Base-by-base conservation (phyloP, 2,113 vertebrate genomes). In the Melierax canorus region DNA sequence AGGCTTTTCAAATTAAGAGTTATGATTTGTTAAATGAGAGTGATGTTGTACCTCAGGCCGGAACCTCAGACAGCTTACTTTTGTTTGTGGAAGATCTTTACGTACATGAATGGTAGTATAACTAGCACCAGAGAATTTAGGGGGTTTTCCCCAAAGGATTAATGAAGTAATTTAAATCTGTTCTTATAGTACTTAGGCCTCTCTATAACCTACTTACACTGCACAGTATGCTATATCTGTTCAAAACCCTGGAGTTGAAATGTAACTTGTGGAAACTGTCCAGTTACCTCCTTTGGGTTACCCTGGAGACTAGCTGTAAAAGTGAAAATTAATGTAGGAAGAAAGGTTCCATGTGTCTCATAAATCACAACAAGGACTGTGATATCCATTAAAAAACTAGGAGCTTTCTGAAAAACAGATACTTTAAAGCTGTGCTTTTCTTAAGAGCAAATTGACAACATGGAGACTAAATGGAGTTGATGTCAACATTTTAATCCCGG, bases 161-260 rank as follows among this genome's bases (percentile, higher is more conserved):
- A 39, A 78, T 88, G 10, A 86, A 82, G 36, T 63, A 36, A 27
- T 39, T 85, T 39, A n/a, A 5, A 39, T 45, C 11, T 34, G 5
- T 74, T 62, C 56, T 67, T 63, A 34, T 18, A 36, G 17, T 39
- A 38, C 29, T 58, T 63, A 16, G 6, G 3, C 77, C 12, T 68
- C 32, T 51, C 51, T 75, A 1, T 27, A 75, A 48, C 26, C 8
- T 51, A 20, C 34, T 77, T 82, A 43, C 9, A 11, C 64, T 51
- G 16, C 3, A 1, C 29, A 64, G 29, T 27, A 41, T 27, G 30
- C 6, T 81, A 0, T 38, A 30, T 46, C 15, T 48, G 3, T 30
- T 74, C 12, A 85, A 51, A 91, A 66, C 7, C 10, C 24, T 48
- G 12, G 55, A 53, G 24, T 4, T 66, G 18, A 84, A 71, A n/a